Percentiles rank a stretch among this genome's conserved stretches.
phyloP scores from a whole-genome alignment of 2,113 vertebrate genomes.

The pig (Sus scrofa) region T2T-Sscrofa CM000816.6:94658501-94659000 shows the following conservation, averaged over 20 bases:
- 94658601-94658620: too few species aligned
- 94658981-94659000: background rate
- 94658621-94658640: too few species aligned
- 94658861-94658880: background rate
- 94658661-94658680: too few species aligned
- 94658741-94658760: too few species aligned
- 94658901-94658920: background rate
- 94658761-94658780: too few species aligned
- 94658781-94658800: background rate
- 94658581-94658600: too few species aligned
- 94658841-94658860: background rate
- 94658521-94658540: background rate
- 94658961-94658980: background rate
- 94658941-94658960: background rate
- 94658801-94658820: background rate
- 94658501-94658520: background rate
- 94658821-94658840: background rate
- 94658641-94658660: too few species aligned
- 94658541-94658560: background rate
- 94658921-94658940: background rate
- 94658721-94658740: too few species aligned
- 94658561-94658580: background rate
- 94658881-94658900: background rate
- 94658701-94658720: too few species aligned
- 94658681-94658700: too few species aligned